Evolutionary conservation across 2,113 vertebrate species (phyloP).

Genomic region (Dromas ardeola): DNA sequence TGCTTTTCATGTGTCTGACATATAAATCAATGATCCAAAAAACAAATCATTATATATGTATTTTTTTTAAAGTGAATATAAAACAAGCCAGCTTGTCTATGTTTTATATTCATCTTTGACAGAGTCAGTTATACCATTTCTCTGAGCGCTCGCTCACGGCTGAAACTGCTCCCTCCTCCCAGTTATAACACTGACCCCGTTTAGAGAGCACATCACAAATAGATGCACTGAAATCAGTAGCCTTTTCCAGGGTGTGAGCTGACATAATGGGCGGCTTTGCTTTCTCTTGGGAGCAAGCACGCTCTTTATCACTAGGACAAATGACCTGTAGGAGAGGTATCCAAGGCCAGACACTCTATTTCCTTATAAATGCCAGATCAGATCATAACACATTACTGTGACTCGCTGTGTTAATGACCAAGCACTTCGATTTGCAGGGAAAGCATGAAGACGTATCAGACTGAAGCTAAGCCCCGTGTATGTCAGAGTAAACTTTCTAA

Average conservation of each 20-base stretch:
- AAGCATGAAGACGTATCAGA: neutral
- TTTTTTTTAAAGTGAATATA: conserved; percentile 62
- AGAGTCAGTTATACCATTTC: conserved; percentile 35
- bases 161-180: conserved; percentile 65
- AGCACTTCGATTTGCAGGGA: neutral
- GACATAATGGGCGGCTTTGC: conserved; percentile 68
- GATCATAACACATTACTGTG: conserved; percentile 50
- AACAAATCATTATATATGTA: conserved; percentile 47
- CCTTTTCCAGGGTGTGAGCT: conserved; percentile 70
- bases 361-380: conserved; percentile 67
- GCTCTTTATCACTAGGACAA: conserved; percentile 59
- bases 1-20: conserved; percentile 77
- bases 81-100: conserved; percentile 12
- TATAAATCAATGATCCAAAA: conserved; percentile 71
- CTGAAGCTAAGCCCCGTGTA: neutral
- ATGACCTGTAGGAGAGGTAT: conserved; percentile 68
- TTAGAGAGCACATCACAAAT: conserved; percentile 55
- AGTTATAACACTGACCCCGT: conserved; percentile 67
- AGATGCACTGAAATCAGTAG: conserved; percentile 25
- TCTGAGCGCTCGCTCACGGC: conserved; percentile 25
- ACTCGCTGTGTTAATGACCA: conserved; percentile 34
- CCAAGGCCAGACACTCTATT: conserved; percentile 37
- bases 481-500: neutral
- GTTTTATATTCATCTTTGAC: conserved; percentile 8
- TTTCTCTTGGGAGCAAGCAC: conserved; percentile 70